Conservation (phyloP, 2,888 invertebrate genomes). For the Colostygia pectinataria region DNA sequence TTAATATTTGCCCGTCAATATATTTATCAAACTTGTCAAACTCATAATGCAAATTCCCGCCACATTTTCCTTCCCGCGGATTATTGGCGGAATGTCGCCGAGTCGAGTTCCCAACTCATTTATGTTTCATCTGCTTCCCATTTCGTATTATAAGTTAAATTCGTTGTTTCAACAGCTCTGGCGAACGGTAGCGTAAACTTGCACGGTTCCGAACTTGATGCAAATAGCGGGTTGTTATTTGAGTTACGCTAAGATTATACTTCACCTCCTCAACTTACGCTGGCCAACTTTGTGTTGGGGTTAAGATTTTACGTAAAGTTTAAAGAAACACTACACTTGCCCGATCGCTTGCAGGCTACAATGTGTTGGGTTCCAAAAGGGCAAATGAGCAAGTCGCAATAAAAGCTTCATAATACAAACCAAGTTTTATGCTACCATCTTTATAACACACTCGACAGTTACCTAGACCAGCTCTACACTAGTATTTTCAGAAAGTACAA, state of each 20-base stretch:
- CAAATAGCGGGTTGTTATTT: slow-evolving; percentile 20
- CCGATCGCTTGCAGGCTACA: too few species aligned
- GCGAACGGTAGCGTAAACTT: slow-evolving; percentile 8
- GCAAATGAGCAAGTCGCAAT: too few species aligned
- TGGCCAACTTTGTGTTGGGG: background rate
- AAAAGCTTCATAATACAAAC: too few species aligned
- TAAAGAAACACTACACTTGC: too few species aligned
- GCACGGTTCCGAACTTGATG: slow-evolving; percentile 18
- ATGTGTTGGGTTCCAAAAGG: too few species aligned
- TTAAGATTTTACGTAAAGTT: background rate
- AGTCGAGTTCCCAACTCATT: slow-evolving; percentile 35
- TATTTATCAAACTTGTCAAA: slow-evolving; percentile 35
- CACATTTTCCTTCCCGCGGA: slow-evolving; percentile 22
- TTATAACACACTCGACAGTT: too few species aligned
- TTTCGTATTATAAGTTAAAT: slow-evolving; percentile 30
- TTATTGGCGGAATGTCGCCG: slow-evolving; percentile 39
- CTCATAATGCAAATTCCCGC: slow-evolving; percentile 23
- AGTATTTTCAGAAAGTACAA: too few species aligned
- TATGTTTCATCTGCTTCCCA: slow-evolving; percentile 33
- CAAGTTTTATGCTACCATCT: too few species aligned
- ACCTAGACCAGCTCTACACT: too few species aligned
- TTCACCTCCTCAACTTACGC: background rate
- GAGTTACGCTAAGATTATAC: slow-evolving; percentile 8
- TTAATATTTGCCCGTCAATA: slow-evolving; percentile 11
- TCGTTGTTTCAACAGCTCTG: slow-evolving; percentile 28